Percentiles rank a stretch among this genome's conserved stretches.
phyloP scores from a whole-genome alignment of 2,113 vertebrate species.

The Heteronetta atricapilla region DNA sequence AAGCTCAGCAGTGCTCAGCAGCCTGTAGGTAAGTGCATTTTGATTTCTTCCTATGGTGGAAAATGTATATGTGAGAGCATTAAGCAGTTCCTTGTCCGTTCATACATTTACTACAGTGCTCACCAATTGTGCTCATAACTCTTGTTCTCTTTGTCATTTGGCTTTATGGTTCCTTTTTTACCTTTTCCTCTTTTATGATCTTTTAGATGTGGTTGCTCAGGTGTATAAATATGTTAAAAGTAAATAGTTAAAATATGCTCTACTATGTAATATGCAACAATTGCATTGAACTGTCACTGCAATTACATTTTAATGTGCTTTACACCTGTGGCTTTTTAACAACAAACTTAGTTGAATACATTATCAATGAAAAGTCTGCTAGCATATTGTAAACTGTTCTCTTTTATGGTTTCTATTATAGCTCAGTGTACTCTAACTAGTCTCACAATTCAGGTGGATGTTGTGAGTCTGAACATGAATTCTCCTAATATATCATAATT shows the following conservation, averaged over 20 bases:
- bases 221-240: constrained; percentile 1
- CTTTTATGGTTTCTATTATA: constrained; percentile 37
- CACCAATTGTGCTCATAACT: neutral
- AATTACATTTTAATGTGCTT: constrained; percentile 25
- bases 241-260: constrained; percentile 27
- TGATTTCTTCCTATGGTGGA: constrained; percentile 24
- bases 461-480: neutral
- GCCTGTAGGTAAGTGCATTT: constrained; percentile 16
- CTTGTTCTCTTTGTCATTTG: neutral
- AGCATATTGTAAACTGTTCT: constrained; percentile 1
- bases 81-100: neutral
- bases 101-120: neutral
- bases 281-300: neutral
- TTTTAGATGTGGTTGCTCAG: neutral
- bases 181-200: neutral
- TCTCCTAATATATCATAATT: constrained; percentile 46
- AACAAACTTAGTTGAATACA: constrained; percentile 50
- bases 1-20: constrained; percentile 29
- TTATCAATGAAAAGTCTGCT: constrained; percentile 36
- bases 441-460: neutral
- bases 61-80: constrained; percentile 15
- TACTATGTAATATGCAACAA: constrained; percentile 1
- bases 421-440: neutral
- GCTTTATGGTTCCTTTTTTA: neutral
- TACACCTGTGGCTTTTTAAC: constrained; percentile 51